phyloP scores from a whole-genome alignment of 2,113 vertebrate species.

The Delphinapterus leucas region DNA sequence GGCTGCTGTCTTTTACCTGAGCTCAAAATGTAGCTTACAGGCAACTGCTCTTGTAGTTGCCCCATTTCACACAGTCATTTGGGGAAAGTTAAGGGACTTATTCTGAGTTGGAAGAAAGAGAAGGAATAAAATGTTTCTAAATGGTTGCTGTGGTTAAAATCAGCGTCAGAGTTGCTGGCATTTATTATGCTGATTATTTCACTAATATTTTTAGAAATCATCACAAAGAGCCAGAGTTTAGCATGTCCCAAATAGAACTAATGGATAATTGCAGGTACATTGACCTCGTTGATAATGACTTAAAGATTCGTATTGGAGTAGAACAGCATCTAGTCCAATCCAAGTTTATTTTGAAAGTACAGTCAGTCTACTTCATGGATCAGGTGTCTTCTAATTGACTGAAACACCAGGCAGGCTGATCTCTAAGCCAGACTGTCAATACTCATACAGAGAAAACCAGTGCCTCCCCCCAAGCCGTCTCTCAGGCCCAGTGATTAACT shows the following conservation, averaged over 20 bases:
- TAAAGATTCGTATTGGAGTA: constrained; percentile 61
- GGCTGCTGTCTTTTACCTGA: background rate
- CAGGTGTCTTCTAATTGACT: constrained; percentile 76
- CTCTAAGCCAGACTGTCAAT: constrained; percentile 67
- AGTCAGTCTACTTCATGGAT: constrained; percentile 71
- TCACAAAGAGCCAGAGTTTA: constrained; percentile 18
- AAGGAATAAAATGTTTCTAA: constrained; percentile 33
- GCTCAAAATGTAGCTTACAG: background rate
- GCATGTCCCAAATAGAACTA: constrained; percentile 5
- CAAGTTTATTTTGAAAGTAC: constrained; percentile 75
- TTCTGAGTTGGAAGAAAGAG: background rate
- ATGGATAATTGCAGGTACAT: constrained; percentile 37
- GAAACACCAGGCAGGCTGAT: constrained; percentile 59
- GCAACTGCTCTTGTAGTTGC: background rate
- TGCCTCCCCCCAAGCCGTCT: background rate
- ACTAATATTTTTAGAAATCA: constrained; percentile 40
- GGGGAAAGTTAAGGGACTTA: background rate
- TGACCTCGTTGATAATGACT: constrained; percentile 45
- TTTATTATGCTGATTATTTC: background rate
- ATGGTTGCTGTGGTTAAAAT: background rate
- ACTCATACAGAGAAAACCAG: constrained; percentile 43
- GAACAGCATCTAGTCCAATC: constrained; percentile 36
- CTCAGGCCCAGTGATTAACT: constrained; percentile 65
- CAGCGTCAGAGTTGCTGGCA: background rate
- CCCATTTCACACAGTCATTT: background rate